Percentiles rank a stretch among this genome's conserved stretches.
Evolutionary conservation across 2,797 vertebrate genomes (phyloP).

Genomic region (Euthynnus affinis): DNA sequence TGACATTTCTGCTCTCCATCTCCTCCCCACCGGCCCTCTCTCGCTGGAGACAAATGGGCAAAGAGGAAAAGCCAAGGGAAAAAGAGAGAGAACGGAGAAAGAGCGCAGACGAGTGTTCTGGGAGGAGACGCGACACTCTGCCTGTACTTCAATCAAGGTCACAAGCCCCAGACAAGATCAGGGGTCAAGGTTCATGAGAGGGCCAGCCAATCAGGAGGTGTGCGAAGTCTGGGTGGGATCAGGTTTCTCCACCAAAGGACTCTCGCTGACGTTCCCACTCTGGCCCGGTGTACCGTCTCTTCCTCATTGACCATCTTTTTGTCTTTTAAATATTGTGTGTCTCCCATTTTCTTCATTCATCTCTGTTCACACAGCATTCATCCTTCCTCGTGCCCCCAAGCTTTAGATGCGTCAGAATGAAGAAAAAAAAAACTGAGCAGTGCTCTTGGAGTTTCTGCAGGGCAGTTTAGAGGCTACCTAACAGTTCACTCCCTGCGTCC

Average conservation of each 20-base stretch:
- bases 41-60: conserved; percentile 70
- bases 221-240: conserved; percentile 69
- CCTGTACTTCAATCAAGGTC: conserved; percentile 84
- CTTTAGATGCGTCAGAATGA: conserved; percentile 4
- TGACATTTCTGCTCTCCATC: conserved; percentile 87
- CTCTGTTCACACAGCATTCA: neutral
- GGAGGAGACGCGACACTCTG: conserved; percentile 66
- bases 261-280: conserved; percentile 26
- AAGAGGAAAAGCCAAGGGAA: conserved; percentile 47
- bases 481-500: conserved; percentile 70
- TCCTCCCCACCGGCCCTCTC: conserved; percentile 65
- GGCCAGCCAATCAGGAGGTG: conserved; percentile 86
- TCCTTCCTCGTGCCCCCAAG: conserved; percentile 10
- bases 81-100: conserved; percentile 19
- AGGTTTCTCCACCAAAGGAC: conserved; percentile 69
- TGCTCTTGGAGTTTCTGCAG: conserved; percentile 53
- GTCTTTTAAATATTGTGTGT: neutral
- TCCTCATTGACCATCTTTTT: conserved; percentile 4
- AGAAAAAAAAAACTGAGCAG: conserved; percentile 32
- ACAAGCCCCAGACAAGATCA: conserved; percentile 90
- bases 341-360: conserved; percentile 5
- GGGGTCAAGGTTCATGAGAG: conserved; percentile 91
- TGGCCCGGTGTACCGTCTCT: neutral
- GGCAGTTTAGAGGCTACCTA: conserved; percentile 72
- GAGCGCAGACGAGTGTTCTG: conserved; percentile 39